Evolutionary conservation across 2,888 invertebrate genomes (phyloP), one percentile per base, ranked within the genome.

Genomic region (Darwinula stevensoni): DNA sequence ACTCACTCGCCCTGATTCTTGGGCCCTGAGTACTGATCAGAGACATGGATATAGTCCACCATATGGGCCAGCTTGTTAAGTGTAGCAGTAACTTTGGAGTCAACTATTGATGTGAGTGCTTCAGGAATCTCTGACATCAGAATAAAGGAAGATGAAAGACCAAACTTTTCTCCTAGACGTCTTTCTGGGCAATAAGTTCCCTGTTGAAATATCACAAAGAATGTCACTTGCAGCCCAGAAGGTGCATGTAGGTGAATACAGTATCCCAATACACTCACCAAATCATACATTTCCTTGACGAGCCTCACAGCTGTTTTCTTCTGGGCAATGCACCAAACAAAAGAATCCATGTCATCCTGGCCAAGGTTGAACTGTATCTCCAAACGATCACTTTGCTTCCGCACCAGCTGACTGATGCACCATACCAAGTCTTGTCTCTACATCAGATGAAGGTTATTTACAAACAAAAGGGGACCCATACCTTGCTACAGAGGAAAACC

Each of bases 11-110:
- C 6, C n/a, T 6, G 22, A 6, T 9, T 18, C 13, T n/a, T 28
- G 6, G 28, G 28, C 9, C 94, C 94, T 41, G 74, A 71, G 56
- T 69, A 97, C 48, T 88, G 76, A 57, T 97, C 97, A 34, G 91
- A 88, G 45, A 97, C 66, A 56, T 97, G 94, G 51, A 97, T 73
- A 53, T 73, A 94, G 52, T 97, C 91, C 44, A 97, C 64, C 48
- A 67, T 59, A 36, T 67, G 62, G 42, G 72, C 65, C 57, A 72
- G 82, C 55, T 73, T 82, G 39, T 62, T 59, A 36, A 82, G 59
- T 35, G 73, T 67, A 37, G 70, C 63, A 27, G 64, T 56, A 36
- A 74, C 62, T 47, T 74, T 66, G 35, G 71, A 60, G 57, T 91
- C 91, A 41, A 91, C 57, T 43, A 91, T 57, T 36, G 70, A 67